Evolutionary conservation across 2,888 invertebrate species (phyloP).

Genomic region (Empis stercorea): DNA sequence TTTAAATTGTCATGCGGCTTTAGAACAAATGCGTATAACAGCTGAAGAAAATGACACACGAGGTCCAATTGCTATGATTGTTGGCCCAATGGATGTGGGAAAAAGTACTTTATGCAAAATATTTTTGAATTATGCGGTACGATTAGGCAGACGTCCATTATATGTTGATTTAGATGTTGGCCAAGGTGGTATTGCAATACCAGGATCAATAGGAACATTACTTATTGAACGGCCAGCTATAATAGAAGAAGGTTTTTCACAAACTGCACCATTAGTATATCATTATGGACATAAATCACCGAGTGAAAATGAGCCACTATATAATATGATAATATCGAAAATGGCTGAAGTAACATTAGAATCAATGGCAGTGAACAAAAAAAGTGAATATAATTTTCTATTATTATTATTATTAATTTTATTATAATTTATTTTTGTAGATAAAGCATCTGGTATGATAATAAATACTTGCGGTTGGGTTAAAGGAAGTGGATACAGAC

Average conservation of each 20-base stretch:
- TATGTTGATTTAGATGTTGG: conserved; percentile 94
- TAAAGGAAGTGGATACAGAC: conserved; percentile 78
- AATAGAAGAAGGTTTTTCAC: conserved; percentile 89
- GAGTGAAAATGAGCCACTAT: conserved; percentile 63
- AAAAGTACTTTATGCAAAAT: conserved; percentile 85
- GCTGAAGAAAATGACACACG: conserved; percentile 61
- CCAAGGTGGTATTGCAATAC: conserved; percentile 82
- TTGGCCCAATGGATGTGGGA: conserved; percentile 92
- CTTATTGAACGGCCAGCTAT: conserved; percentile 86
- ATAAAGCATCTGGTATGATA: conserved; percentile 75
- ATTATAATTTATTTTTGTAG: conserved; percentile 33
- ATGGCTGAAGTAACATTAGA: conserved; percentile 77
- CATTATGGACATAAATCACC: conserved; percentile 84
- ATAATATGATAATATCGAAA: conserved; percentile 68
- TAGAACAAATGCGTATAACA: conserved; percentile 76
- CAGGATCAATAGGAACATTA: conserved; percentile 82
- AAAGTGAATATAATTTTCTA: conserved; percentile 45
- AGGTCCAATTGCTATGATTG: conserved; percentile 80
- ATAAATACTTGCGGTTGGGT: conserved; percentile 99
- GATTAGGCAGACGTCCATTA: conserved; percentile 77
- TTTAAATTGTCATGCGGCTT: conserved; percentile 86
- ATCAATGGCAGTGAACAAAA: conserved; percentile 73
- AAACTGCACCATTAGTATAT: conserved; percentile 83
- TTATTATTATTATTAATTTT: neutral
- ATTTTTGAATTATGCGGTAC: conserved; percentile 87